Evolutionary conservation across 2,888 invertebrate genomes (phyloP).

Genomic region (Antheraea yamamai): DNA sequence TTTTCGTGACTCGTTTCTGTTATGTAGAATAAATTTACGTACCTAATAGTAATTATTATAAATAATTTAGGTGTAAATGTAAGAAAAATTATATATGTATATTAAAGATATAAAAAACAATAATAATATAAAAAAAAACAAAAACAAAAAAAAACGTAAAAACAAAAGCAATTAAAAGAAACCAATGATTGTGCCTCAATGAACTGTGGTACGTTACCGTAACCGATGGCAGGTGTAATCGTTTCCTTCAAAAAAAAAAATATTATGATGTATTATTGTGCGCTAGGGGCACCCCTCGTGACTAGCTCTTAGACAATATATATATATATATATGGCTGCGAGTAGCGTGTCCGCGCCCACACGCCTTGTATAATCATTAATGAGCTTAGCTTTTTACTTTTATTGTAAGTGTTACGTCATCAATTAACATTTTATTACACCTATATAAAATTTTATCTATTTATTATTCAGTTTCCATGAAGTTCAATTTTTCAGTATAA

Average conservation of each 20-base stretch:
- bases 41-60: conserved; percentile 81
- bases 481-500: conserved; percentile 53
- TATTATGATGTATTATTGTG: conserved; percentile 66
- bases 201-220: conserved; percentile 82
- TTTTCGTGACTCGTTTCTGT: conserved; percentile 79
- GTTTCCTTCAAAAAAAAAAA: conserved; percentile 62
- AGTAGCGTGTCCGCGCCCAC: conserved; percentile 63
- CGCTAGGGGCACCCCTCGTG: conserved; percentile 56
- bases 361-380: conserved; percentile 79
- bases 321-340: conserved; percentile 50
- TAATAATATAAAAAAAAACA: conserved; percentile 53
- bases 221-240: conserved; percentile 77
- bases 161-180: conserved; percentile 78
- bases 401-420: conserved; percentile 81
- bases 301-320: conserved; percentile 61
- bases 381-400: conserved; percentile 82
- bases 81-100: conserved; percentile 47
- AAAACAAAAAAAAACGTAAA: conserved; percentile 54
- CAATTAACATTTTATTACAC: conserved; percentile 79
- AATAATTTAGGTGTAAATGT: conserved; percentile 72
- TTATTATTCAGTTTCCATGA: conserved; percentile 75
- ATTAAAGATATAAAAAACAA: conserved; percentile 47
- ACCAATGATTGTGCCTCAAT: conserved; percentile 83
- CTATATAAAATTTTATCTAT: conserved; percentile 76
- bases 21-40: conserved; percentile 82